Percentiles rank a stretch among this genome's conserved stretches.
Evolutionary conservation across 1,140 invertebrate genomes (phyloP).

Genomic region (Drosophila baimaii): DNA sequence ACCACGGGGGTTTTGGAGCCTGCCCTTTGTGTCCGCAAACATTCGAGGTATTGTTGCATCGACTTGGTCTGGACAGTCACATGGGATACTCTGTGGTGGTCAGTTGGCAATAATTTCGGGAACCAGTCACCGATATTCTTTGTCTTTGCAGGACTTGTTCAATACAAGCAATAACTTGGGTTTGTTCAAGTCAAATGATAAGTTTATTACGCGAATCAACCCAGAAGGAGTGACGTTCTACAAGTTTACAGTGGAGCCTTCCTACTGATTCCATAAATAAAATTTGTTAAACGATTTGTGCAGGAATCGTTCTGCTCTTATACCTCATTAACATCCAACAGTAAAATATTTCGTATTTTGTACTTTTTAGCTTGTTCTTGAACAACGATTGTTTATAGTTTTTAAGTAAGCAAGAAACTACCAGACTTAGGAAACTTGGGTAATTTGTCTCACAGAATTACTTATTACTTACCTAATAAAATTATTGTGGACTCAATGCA

Average conservation of each 20-base stretch:
- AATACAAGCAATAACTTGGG: constrained; percentile 35
- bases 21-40: constrained; percentile 57
- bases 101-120: neutral
- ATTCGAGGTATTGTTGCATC: constrained; percentile 10
- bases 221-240: constrained; percentile 58
- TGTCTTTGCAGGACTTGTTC: constrained; percentile 51
- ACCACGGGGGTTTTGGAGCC: neutral
- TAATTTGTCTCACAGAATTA: no score
- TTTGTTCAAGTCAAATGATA: constrained; percentile 44
- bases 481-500: no score
- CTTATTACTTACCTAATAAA: neutral
- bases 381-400: neutral
- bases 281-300: neutral
- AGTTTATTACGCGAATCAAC: constrained; percentile 49
- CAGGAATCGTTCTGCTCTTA: neutral
- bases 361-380: neutral
- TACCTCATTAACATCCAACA: neutral
- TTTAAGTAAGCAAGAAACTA: no score
- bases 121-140: neutral
- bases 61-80: constrained; percentile 27
- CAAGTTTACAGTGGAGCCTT: constrained; percentile 42
- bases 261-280: constrained; percentile 21
- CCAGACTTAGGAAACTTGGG: no score
- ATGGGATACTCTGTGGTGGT: constrained; percentile 56
- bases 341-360: neutral